Evolutionary conservation across 2,113 vertebrate species (phyloP), one percentile per base, ranked within the genome.

Genomic region (Ranitomeya imitator): DNA sequence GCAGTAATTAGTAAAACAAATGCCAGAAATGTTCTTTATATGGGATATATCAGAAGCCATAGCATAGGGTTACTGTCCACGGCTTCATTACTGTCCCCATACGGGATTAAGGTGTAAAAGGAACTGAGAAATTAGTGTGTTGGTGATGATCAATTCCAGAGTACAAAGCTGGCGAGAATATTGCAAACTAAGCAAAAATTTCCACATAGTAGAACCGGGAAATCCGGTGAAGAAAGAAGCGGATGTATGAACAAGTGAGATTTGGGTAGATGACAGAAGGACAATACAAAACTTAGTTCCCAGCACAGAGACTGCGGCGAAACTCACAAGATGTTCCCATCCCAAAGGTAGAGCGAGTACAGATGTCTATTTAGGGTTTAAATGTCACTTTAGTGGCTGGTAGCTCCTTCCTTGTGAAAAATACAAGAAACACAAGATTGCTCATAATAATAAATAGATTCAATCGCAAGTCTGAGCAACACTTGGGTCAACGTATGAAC

Each of bases 381-480:
- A 15, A 61, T 18, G 12, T 31, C 26, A 23, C 21, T 65, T 79
- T 79, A 61, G 23, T 60, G 79, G 79, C 19, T 81, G 79, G 55
- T 37, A 26, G n/a, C 31, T 59, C 23, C 23, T 54, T 67, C 60
- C 26, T 45, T 61, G 52, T 45, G 55, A 37, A 21, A 51, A 65
- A 31, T 65, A 65, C 73, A 76, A 52, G 73, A 52, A 52, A 76
- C 26, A 52, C 18, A 76, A 51, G 73, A 51, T 76, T 76, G 37
- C 73, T 76, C 37, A 76, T 21, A 45, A 84, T n/a, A 88, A 88
- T 83, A 88, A 85, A 84, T 78, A 85, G 59, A 45, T 23, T 19
- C 67, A 23, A 45, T 45, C 15, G 45, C 10, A 69, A 83, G 65
- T 45, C 74, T 59, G 37, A 57, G 61, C 7, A 31, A 21, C 65